These are phyloP conservation scores for Poeciliopsis paucimaculata DNA, from an alignment of 2,797 vertebrate genomes.

Conservation along the genomic window DNA sequence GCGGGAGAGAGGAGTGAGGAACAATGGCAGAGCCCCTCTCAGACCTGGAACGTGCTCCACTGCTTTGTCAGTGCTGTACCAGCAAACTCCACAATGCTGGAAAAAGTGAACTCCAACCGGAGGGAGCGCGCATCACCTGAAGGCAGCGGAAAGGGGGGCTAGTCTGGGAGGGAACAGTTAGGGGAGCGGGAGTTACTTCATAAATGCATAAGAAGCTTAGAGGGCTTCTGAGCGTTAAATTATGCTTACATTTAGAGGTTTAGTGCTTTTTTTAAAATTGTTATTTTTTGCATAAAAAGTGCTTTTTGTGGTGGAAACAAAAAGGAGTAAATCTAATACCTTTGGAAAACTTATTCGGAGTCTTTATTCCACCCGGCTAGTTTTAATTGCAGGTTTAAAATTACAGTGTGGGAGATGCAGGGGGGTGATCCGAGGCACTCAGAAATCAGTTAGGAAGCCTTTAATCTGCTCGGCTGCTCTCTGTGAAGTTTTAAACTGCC, in stretches of 20 bases:
- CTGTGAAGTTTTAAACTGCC: constrained; percentile 38
- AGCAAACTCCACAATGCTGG: constrained; percentile 53
- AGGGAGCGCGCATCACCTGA: constrained; percentile 33
- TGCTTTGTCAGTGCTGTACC: constrained; percentile 63
- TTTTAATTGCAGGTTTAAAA: constrained; percentile 63
- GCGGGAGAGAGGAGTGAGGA: constrained; percentile 59
- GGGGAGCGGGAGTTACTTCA: constrained; percentile 15
- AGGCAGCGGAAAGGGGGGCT: constrained; percentile 8
- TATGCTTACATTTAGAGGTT: constrained; percentile 25
- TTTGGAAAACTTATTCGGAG: constrained; percentile 50
- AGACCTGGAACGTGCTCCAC: constrained; percentile 37
- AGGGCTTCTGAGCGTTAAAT: constrained; percentile 35
- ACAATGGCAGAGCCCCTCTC: constrained; percentile 55
- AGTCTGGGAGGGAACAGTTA: constrained; percentile 4
- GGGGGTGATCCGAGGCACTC: constrained; percentile 45
- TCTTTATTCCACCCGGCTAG: constrained; percentile 64
- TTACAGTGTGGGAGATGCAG: constrained; percentile 32
- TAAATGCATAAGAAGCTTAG: constrained; percentile 53
- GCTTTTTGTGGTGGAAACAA: constrained; percentile 33
- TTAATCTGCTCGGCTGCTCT: constrained; percentile 58
- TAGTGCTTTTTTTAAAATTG: not conserved
- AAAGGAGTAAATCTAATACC: constrained; percentile 34
- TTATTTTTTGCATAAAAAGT: constrained; percentile 6
- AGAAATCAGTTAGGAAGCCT: constrained; percentile 53
- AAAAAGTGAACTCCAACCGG: constrained; percentile 16